phyloP scores from a whole-genome alignment of 1,140 invertebrate genomes.

The Brachionus paranguensis region DNA sequence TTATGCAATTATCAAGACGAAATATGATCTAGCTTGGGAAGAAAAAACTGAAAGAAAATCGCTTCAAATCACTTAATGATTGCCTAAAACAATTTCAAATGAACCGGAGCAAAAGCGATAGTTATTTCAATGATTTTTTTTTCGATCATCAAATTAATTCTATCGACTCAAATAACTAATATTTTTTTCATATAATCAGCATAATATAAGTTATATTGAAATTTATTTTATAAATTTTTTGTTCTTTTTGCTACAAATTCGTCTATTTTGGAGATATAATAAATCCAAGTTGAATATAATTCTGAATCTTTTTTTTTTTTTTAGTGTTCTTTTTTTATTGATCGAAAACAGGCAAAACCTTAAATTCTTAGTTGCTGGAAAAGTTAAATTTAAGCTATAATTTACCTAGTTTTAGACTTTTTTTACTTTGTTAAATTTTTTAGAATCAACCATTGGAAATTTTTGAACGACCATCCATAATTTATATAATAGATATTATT shows the following conservation, averaged over 20 bases:
- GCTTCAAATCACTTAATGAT: background rate
- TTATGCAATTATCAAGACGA: background rate
- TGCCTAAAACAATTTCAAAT: background rate
- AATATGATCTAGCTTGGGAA: background rate
- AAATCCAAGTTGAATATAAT: background rate
- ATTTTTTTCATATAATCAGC: constrained; percentile 22
- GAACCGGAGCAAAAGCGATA: background rate
- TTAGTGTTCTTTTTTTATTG: background rate
- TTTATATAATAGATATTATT: background rate
- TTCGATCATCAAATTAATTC: background rate
- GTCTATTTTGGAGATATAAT: background rate
- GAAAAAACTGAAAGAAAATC: background rate
- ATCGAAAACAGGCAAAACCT: background rate
- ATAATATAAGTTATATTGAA: background rate
- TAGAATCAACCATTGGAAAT: background rate
- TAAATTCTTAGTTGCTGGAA: background rate
- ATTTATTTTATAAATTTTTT: background rate
- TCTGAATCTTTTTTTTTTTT: background rate
- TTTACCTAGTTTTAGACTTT: background rate
- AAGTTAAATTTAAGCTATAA: background rate
- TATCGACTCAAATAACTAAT: background rate
- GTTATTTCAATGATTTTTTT: background rate
- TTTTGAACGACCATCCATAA: background rate
- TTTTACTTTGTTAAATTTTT: background rate
- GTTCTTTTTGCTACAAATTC: background rate